A percentile compares a stretch with the other conserved stretches of the same genome.
These are phyloP conservation scores for Pteronura brasiliensis DNA, from an alignment of 2,113 vertebrate genomes.

Conservation along the genomic window DNA sequence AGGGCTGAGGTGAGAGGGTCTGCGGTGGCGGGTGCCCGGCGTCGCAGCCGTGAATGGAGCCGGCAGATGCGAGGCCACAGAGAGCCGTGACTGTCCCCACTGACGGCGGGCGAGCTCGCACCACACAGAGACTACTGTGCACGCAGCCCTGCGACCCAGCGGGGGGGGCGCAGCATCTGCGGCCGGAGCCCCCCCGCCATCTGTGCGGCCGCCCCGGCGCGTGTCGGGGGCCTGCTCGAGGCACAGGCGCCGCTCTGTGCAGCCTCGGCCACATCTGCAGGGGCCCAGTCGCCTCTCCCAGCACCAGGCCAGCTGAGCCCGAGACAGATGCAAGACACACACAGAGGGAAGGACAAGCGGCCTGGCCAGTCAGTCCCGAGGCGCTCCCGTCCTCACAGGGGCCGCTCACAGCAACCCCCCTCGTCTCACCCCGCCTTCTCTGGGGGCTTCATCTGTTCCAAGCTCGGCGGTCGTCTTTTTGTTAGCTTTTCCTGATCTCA, in stretches of 20 bases:
- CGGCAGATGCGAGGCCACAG: slow-evolving; percentile 75
- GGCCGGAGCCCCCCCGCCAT: slow-evolving; percentile 54
- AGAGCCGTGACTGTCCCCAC: slow-evolving; percentile 76
- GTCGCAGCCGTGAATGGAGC: neutral
- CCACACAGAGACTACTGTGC: slow-evolving; percentile 80
- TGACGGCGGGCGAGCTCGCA: slow-evolving; percentile 62
- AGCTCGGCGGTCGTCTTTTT: neutral
- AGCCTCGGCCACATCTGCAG: slow-evolving; percentile 55
- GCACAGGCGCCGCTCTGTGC: slow-evolving; percentile 74
- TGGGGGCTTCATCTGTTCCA: neutral
- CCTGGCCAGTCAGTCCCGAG: neutral
- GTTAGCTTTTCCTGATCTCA: neutral
- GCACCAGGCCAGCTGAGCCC: slow-evolving; percentile 31
- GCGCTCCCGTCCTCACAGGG: neutral
- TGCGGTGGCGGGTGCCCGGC: fast-evolving
- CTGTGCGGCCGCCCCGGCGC: slow-evolving; percentile 57
- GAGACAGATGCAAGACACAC: neutral
- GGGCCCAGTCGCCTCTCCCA: slow-evolving; percentile 47
- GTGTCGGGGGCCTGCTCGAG: slow-evolving; percentile 48
- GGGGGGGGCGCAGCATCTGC: slow-evolving; percentile 75
- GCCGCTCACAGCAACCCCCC: neutral
- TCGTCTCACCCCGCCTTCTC: neutral
- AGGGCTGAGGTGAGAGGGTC: neutral
- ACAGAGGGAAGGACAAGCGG: neutral
- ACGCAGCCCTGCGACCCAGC: slow-evolving; percentile 48